These are phyloP conservation scores for Ennomos erosarius DNA, from an alignment of 2,888 invertebrate genomes.

Conservation along the genomic window DNA sequence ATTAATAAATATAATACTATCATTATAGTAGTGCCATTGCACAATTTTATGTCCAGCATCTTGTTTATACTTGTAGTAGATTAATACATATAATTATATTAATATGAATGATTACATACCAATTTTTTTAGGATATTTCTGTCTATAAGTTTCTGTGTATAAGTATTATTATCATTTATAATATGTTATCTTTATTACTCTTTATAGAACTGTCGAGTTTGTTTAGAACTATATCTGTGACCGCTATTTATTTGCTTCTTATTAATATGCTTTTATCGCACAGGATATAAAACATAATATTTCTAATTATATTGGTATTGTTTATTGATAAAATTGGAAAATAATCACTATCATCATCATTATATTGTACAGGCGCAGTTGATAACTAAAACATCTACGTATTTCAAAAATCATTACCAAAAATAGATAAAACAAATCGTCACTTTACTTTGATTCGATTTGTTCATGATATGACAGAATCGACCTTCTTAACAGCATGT, in stretches of 20 bases:
- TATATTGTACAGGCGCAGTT: slow-evolving; percentile 55
- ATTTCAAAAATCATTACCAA: neutral
- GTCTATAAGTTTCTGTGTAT: slow-evolving; percentile 39
- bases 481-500: too few relatives aligned
- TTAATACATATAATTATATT: slow-evolving; percentile 18
- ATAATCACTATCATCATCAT: slow-evolving; percentile 46
- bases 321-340: slow-evolving; percentile 45
- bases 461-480: too few relatives aligned
- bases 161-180: slow-evolving; percentile 29
- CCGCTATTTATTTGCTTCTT: slow-evolving; percentile 67
- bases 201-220: slow-evolving; percentile 56
- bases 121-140: slow-evolving; percentile 37
- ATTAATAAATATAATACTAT: slow-evolving; percentile 7
- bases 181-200: slow-evolving; percentile 44
- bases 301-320: slow-evolving; percentile 32
- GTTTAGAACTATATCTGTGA: slow-evolving; percentile 54
- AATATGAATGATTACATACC: too few relatives aligned
- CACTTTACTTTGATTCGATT: too few relatives aligned
- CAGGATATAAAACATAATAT: slow-evolving; percentile 38
- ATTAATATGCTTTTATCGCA: slow-evolving; percentile 67
- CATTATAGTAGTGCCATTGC: slow-evolving; percentile 45
- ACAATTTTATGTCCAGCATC: slow-evolving; percentile 49
- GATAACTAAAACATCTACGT: slow-evolving; percentile 41
- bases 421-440: neutral
- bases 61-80: slow-evolving; percentile 46